Percentiles rank a stretch among this genome's conserved stretches.
These are phyloP conservation scores for Eurois occulta DNA, from an alignment of 2,888 invertebrate species.

Conservation along the genomic window DNA sequence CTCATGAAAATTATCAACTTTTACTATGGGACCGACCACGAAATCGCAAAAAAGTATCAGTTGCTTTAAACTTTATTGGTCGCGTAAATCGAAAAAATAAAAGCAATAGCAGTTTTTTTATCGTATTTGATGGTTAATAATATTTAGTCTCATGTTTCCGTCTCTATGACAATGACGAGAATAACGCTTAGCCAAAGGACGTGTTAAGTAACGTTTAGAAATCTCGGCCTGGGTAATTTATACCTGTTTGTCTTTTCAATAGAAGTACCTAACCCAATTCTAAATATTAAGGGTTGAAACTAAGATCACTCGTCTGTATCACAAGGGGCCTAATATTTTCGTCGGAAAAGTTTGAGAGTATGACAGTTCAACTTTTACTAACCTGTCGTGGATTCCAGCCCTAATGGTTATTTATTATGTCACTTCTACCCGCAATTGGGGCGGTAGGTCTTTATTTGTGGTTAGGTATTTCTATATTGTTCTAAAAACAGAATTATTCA, in stretches of 20 bases:
- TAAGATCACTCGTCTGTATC: constrained; percentile 1
- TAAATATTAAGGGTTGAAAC: not conserved
- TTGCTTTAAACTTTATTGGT: no score
- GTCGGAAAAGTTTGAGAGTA: constrained; percentile 40
- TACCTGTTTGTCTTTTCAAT: not conserved
- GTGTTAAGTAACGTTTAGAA: not conserved
- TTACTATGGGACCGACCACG: no score
- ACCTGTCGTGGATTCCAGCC: constrained; percentile 41
- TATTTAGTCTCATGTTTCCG: no score
- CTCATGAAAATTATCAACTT: no score
- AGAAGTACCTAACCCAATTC: no score
- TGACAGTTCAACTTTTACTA: constrained; percentile 53
- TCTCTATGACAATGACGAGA: not conserved
- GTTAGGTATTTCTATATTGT: not conserved
- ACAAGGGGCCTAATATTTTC: constrained; percentile 45
- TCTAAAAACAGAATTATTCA: constrained; percentile 12
- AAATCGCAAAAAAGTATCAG: no score
- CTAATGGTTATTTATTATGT: constrained; percentile 52
- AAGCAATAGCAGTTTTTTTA: no score
- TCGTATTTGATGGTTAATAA: no score
- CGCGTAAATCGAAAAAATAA: no score
- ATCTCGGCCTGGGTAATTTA: not conserved
- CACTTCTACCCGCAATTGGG: constrained; percentile 2
- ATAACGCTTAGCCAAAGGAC: not conserved
- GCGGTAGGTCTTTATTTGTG: constrained; percentile 5